A percentile compares a stretch with the other conserved stretches of the same genome.
Conservation (phyloP, 1,140 invertebrate genomes). For the Neodiprion fabricii region DNA sequence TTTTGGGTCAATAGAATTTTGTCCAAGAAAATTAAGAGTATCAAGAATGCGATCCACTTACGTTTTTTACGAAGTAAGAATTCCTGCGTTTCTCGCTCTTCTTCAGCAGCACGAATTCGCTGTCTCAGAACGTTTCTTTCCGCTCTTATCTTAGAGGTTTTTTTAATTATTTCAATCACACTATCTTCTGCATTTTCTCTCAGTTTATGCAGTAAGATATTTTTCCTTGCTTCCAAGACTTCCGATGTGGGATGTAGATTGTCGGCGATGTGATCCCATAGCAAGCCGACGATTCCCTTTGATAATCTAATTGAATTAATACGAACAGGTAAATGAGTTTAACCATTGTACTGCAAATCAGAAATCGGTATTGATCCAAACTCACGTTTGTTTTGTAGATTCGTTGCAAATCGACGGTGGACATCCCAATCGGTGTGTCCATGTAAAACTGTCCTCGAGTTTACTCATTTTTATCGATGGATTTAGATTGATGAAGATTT, state of each 20-base stretch:
- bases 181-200: conserved; percentile 35
- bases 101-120: conserved; percentile 41
- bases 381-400: conserved; percentile 29
- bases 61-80: conserved; percentile 44
- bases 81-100: conserved; percentile 45
- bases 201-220: conserved; percentile 49
- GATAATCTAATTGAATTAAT: conserved; percentile 38
- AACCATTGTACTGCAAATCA: neutral
- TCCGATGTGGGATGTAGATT: conserved; percentile 34
- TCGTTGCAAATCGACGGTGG: conserved; percentile 18
- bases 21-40: neutral
- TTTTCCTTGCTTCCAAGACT: conserved; percentile 45
- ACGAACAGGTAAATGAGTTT: neutral
- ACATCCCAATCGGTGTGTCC: conserved; percentile 25
- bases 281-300: conserved; percentile 39
- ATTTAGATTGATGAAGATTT: neutral
- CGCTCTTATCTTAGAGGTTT: conserved; percentile 35
- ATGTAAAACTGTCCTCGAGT: conserved; percentile 23
- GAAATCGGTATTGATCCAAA: conserved; percentile 5
- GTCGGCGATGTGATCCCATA: conserved; percentile 49
- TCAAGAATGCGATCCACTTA: conserved; percentile 25
- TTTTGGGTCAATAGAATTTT: neutral
- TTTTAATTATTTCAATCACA: conserved; percentile 37
- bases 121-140: conserved; percentile 33
- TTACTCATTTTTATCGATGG: conserved; percentile 11